Conservation (phyloP, 2,113 vertebrate genomes). For the Ictalurus punctatus region DNA sequence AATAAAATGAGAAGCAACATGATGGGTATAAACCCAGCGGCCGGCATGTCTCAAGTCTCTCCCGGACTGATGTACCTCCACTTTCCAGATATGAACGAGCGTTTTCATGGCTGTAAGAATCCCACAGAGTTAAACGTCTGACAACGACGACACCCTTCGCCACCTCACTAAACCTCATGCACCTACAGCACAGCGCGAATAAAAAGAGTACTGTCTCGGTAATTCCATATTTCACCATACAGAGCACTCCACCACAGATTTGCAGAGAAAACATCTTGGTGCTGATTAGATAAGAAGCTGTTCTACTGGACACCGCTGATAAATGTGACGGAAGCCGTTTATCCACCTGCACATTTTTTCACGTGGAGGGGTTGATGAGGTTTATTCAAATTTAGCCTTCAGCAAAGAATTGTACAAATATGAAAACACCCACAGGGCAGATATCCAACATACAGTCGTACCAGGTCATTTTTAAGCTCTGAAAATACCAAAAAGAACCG, state of each 20-base stretch:
- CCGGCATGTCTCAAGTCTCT: not conserved
- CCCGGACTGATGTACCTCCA: not conserved
- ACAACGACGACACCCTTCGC: not conserved
- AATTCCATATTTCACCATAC: not conserved
- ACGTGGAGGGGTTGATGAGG: not conserved
- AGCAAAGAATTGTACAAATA: not conserved
- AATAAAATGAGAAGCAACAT: not conserved
- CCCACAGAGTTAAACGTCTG: not conserved
- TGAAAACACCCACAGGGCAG: not conserved
- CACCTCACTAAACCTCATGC: not conserved
- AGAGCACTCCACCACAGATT: not conserved
- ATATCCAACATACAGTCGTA: not conserved
- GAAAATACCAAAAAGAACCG: not conserved
- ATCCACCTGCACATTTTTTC: not conserved
- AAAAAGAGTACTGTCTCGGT: not conserved
- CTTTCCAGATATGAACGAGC: not conserved
- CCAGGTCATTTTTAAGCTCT: not conserved
- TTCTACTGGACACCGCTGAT: not conserved
- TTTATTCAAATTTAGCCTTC: not conserved
- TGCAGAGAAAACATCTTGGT: not conserved
- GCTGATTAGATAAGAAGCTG: not conserved
- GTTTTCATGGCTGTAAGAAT: not conserved
- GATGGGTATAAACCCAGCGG: not conserved
- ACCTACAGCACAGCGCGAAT: not conserved
- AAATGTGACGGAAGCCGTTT: not conserved